phyloP scores from a whole-genome alignment of 2,797 vertebrate genomes.

The Bovichtus variegatus region DNA sequence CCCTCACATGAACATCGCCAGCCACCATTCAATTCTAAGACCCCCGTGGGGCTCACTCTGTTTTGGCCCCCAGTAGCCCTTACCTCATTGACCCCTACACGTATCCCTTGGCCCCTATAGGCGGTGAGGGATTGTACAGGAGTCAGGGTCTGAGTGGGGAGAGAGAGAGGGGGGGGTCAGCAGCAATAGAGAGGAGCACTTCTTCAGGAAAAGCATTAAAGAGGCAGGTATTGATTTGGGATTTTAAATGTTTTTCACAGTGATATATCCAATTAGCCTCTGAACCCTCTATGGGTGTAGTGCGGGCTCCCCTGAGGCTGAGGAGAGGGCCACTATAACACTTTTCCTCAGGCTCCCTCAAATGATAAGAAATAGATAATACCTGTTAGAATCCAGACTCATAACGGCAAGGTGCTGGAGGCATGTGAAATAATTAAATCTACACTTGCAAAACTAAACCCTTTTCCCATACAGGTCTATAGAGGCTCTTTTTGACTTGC shows the following conservation, averaged over 20 bases:
- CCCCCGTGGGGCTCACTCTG: constrained; percentile 70
- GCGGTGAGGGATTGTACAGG: constrained; percentile 72
- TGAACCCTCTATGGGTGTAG: constrained; percentile 83
- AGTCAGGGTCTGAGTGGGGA: constrained; percentile 58
- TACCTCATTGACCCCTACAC: constrained; percentile 74
- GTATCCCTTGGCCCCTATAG: constrained; percentile 72
- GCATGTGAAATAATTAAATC: constrained; percentile 35
- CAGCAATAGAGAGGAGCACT: constrained; percentile 78
- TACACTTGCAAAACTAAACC: constrained; percentile 29
- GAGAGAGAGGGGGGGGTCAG: constrained; percentile 51
- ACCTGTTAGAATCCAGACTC: constrained; percentile 71
- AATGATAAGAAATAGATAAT: constrained; percentile 73
- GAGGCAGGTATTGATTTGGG: constrained; percentile 87
- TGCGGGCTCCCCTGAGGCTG: constrained; percentile 73
- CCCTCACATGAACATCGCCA: constrained; percentile 64
- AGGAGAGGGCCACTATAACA: constrained; percentile 57
- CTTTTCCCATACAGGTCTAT: background rate
- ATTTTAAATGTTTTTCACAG: constrained; percentile 88
- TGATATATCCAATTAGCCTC: constrained; percentile 88
- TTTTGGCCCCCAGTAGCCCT: constrained; percentile 69
- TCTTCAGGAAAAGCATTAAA: constrained; percentile 87
- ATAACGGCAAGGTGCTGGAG: constrained; percentile 30
- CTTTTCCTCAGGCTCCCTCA: constrained; percentile 61
- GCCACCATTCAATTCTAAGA: constrained; percentile 70
- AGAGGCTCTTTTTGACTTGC: constrained; percentile 24